Conservation (phyloP, 2,113 vertebrate species). For the Marmota monax region DNA sequence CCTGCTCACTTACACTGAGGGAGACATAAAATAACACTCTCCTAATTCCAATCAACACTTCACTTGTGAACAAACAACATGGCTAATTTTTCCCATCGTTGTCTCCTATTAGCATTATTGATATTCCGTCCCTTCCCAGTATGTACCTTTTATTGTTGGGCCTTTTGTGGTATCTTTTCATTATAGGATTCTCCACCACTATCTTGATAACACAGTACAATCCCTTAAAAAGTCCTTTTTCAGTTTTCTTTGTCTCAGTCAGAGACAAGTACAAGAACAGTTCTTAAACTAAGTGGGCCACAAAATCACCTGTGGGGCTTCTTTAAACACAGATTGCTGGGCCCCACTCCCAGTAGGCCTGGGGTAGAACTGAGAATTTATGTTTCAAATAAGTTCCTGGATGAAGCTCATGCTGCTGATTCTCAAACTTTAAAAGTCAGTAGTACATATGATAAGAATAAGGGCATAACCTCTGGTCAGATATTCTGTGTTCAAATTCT, state of each 20-base stretch:
- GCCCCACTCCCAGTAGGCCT: background rate
- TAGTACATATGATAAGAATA: background rate
- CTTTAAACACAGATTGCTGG: background rate
- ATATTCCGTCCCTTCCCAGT: background rate
- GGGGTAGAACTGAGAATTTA: background rate
- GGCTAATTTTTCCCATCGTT: background rate
- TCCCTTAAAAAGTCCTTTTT: background rate
- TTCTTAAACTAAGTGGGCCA: background rate
- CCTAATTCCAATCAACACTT: conserved; percentile 2
- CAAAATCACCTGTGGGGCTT: background rate
- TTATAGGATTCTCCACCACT: background rate
- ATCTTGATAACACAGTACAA: background rate
- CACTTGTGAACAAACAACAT: background rate
- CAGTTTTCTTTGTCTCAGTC: background rate
- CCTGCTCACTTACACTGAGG: background rate
- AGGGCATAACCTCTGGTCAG: background rate
- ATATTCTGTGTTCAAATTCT: background rate
- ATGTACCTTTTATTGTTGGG: background rate
- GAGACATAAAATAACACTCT: background rate
- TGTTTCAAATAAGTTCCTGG: background rate
- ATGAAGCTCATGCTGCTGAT: background rate
- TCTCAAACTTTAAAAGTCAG: conserved; percentile 9
- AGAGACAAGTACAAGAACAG: background rate
- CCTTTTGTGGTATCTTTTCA: background rate
- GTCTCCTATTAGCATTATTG: background rate